Conservation (phyloP, 2,113 vertebrate species). For the Rattus norvegicus region DNA sequence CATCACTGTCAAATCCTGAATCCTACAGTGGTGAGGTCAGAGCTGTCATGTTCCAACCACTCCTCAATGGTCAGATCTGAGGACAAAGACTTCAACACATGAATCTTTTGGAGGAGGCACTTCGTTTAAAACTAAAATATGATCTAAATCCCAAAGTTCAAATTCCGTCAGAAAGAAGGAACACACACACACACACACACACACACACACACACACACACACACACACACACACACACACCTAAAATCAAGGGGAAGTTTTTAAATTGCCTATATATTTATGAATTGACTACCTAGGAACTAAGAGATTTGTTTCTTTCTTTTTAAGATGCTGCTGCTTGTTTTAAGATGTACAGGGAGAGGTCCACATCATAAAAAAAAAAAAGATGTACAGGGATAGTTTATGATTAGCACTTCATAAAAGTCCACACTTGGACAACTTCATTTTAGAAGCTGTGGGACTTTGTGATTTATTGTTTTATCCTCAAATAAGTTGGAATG, state of each 20-base stretch:
- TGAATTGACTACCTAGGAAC: not conserved
- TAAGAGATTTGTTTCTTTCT: not conserved
- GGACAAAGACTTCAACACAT: not conserved
- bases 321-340: constrained; percentile 3
- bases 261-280: constrained; percentile 16
- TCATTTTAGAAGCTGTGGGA: not conserved
- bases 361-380: too few species aligned
- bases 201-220: not conserved
- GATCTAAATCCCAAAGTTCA: not conserved
- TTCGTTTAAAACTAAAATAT: not conserved
- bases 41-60: not conserved
- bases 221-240: not conserved
- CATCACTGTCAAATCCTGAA: not conserved
- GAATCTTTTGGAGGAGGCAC: not conserved
- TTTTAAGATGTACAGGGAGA: constrained; percentile 27
- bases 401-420: constrained; percentile 27
- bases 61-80: not conserved
- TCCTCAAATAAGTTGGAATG: not conserved
- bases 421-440: not conserved
- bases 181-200: not conserved
- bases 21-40: not conserved
- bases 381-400: constrained; percentile 13
- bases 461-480: not conserved
- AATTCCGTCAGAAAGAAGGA: not conserved
- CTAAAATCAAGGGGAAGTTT: constrained; percentile 21